A percentile compares a stretch with the other conserved stretches of the same genome.
Conservation (phyloP, 2,113 vertebrate species). For the Tringa solitaria region DNA sequence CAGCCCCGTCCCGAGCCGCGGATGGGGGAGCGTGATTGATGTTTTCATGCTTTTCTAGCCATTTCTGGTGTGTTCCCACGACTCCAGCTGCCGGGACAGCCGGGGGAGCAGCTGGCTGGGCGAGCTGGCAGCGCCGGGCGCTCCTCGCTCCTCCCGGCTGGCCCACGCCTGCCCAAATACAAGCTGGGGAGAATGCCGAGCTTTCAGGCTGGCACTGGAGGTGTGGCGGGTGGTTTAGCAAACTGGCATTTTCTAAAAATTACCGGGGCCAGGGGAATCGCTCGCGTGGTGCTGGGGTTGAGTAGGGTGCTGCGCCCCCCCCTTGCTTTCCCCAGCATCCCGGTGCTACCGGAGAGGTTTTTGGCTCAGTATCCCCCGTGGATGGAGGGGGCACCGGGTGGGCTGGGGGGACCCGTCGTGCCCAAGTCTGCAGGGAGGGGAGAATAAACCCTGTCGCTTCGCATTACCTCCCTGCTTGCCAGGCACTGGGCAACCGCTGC, state of each 20-base stretch:
- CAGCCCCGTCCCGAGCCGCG: background rate
- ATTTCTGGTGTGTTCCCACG: constrained; percentile 48
- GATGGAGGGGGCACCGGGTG: background rate
- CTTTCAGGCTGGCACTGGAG: background rate
- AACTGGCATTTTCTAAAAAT: constrained; percentile 21
- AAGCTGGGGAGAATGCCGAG: background rate
- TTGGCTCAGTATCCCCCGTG: fast-evolving
- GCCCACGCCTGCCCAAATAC: constrained; percentile 20
- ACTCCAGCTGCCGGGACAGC: constrained; percentile 55
- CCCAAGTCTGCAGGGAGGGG: fast-evolving
- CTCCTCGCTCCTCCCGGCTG: background rate
- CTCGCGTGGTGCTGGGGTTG: fast-evolving
- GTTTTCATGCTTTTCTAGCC: constrained; percentile 29
- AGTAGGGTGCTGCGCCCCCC: background rate
- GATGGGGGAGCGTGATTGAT: background rate
- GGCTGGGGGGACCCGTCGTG: background rate
- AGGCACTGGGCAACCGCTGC: background rate
- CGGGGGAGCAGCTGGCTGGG: constrained; percentile 45
- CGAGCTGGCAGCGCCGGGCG: background rate
- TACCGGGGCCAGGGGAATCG: background rate
- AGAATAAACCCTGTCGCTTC: background rate
- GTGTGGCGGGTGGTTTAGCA: background rate
- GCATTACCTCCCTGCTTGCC: background rate
- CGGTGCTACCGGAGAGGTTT: background rate
- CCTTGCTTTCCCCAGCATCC: background rate